phyloP scores from a whole-genome alignment of 2,888 invertebrate genomes.

The Andrena flavipes region DNA sequence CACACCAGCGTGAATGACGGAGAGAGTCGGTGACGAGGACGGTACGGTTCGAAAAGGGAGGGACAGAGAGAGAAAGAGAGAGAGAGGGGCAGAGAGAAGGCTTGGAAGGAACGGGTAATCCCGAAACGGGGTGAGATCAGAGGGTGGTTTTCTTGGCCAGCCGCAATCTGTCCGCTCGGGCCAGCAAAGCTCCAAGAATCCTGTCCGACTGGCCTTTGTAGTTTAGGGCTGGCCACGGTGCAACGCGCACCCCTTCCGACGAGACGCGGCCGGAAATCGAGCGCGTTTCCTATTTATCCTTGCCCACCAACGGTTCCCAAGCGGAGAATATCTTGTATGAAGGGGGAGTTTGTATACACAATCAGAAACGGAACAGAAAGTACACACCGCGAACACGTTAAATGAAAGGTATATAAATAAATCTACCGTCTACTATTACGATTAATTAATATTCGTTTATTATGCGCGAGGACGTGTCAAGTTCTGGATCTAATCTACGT shows the following conservation, averaged over 20 bases:
- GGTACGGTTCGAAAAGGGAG: conserved; percentile 5
- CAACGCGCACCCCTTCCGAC: conserved; percentile 74
- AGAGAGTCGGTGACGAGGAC: conserved; percentile 50
- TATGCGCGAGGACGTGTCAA: too few relatives aligned
- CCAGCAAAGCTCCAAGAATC: conserved; percentile 77
- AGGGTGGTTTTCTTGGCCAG: conserved; percentile 79
- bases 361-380: neutral
- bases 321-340: conserved; percentile 8
- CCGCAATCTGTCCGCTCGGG: conserved; percentile 81
- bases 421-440: too few relatives aligned
- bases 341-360: neutral
- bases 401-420: neutral
- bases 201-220: conserved; percentile 78
- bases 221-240: conserved; percentile 78
- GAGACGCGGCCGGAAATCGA: conserved; percentile 79
- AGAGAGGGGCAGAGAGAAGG: conserved; percentile 30
- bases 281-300: conserved; percentile 80
- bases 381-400: neutral
- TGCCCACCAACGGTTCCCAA: conserved; percentile 76
- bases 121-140: conserved; percentile 71
- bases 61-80: conserved; percentile 18
- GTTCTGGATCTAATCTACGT: too few relatives aligned
- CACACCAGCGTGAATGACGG: conserved; percentile 53
- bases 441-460: too few relatives aligned
- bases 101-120: conserved; percentile 51